Evolutionary conservation across 2,113 vertebrate genomes (phyloP).

Genomic region (Halichoerus grypus): DNA sequence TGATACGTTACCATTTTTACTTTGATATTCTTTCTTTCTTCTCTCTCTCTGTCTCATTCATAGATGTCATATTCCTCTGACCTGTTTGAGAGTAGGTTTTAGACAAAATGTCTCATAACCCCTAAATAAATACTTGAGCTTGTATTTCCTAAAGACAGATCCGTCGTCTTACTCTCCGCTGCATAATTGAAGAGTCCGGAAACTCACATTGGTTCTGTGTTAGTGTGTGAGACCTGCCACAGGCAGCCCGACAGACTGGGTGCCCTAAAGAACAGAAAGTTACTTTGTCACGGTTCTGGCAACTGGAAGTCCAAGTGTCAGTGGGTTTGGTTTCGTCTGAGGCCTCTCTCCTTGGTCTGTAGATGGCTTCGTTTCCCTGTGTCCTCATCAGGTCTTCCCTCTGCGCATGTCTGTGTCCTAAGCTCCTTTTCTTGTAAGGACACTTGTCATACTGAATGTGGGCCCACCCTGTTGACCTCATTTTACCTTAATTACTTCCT

Average conservation of each 20-base stretch:
- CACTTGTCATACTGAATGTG: accelerated
- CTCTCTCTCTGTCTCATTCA: background rate
- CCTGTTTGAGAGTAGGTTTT: background rate
- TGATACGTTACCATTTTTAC: background rate
- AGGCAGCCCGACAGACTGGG: too few relatives aligned
- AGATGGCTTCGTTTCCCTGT: accelerated
- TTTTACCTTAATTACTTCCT: background rate
- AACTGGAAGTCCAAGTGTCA: background rate
- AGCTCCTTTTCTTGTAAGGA: background rate
- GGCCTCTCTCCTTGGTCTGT: background rate
- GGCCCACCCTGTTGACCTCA: background rate
- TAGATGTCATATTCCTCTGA: background rate
- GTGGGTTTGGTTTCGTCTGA: background rate
- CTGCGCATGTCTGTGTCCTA: background rate
- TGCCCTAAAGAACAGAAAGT: too few relatives aligned
- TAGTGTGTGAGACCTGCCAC: background rate
- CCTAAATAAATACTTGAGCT: background rate
- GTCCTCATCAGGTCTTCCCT: background rate
- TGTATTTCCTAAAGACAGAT: background rate
- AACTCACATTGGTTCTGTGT: background rate
- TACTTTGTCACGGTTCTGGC: too few relatives aligned
- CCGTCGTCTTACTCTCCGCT: background rate
- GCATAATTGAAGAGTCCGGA: background rate
- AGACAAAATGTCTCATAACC: background rate
- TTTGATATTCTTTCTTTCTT: background rate